phyloP scores from a whole-genome alignment of 2,888 invertebrate genomes.

The Nemapogon koenigi region DNA sequence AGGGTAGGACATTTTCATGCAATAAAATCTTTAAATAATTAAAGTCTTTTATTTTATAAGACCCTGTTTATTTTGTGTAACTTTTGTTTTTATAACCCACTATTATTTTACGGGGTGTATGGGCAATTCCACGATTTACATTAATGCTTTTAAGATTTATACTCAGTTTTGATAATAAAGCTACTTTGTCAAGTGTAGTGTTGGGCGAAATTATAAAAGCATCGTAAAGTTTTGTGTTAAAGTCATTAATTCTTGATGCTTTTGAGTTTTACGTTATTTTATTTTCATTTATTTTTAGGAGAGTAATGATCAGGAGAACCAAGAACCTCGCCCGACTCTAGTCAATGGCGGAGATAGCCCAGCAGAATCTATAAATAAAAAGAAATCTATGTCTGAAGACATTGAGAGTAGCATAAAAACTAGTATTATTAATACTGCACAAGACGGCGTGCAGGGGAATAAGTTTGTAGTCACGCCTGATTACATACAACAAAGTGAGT shows the following conservation, averaged over 20 bases:
- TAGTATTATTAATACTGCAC: slow-evolving; percentile 39
- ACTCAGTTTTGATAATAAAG: not conserved
- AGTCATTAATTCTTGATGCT: too few relatives aligned
- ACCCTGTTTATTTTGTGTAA: slow-evolving; percentile 45
- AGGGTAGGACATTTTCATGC: slow-evolving; percentile 21
- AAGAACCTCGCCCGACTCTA: slow-evolving; percentile 28
- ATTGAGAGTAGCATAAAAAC: slow-evolving; percentile 47
- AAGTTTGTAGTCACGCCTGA: slow-evolving; percentile 89
- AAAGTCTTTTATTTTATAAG: slow-evolving; percentile 55
- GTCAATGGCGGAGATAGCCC: slow-evolving; percentile 53
- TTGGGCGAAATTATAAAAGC: too few relatives aligned
- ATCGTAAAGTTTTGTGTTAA: too few relatives aligned
- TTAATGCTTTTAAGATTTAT: not conserved
- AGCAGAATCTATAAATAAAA: slow-evolving; percentile 40
- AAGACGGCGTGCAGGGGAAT: slow-evolving; percentile 33
- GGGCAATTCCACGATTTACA: slow-evolving; percentile 36
- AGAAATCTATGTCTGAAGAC: slow-evolving; percentile 46
- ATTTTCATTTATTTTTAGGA: slow-evolving; percentile 11
- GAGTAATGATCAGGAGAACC: slow-evolving; percentile 27
- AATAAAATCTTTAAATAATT: slow-evolving; percentile 40
- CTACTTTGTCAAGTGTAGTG: too few relatives aligned
- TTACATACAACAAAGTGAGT: slow-evolving; percentile 93
- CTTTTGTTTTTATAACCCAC: slow-evolving; percentile 31
- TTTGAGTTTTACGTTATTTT: too few relatives aligned
- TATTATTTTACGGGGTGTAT: slow-evolving; percentile 59